A percentile compares a stretch with the other conserved stretches of the same genome.
Evolutionary conservation across 2,113 vertebrate genomes (phyloP).

Genomic region (Oriolus oriolus): DNA sequence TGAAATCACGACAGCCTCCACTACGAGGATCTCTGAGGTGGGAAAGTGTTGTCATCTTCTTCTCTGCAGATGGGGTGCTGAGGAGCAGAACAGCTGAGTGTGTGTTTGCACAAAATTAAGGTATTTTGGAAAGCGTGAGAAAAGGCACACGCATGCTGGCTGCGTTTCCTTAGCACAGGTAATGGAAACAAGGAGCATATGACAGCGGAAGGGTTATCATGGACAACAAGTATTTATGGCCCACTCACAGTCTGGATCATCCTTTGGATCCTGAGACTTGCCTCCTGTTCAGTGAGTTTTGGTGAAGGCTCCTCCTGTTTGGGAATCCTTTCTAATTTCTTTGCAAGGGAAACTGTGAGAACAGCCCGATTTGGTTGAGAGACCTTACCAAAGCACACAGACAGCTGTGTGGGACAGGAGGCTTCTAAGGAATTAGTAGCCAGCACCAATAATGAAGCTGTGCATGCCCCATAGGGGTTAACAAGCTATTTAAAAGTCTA

Average conservation of each 20-base stretch:
- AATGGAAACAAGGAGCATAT: background rate
- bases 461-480: background rate
- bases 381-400: background rate
- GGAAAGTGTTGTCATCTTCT: slow-evolving; percentile 8
- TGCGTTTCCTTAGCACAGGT: background rate
- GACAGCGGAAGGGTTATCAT: accelerated
- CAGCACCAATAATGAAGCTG: accelerated
- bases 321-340: background rate
- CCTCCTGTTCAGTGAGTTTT: background rate
- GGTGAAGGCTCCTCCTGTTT: background rate
- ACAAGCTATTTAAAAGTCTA: background rate
- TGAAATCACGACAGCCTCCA: slow-evolving; percentile 15
- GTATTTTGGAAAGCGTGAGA: background rate
- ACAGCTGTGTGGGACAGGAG: background rate
- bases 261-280: background rate
- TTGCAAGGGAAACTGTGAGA: background rate
- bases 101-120: background rate
- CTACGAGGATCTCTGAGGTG: background rate
- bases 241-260: background rate
- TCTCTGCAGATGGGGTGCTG: slow-evolving; percentile 1
- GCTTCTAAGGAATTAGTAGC: background rate
- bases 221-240: background rate
- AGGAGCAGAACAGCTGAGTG: background rate
- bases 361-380: background rate
- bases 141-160: background rate